Evolutionary conservation across 2,888 invertebrate species (phyloP).

Genomic region (Aromia moschata): DNA sequence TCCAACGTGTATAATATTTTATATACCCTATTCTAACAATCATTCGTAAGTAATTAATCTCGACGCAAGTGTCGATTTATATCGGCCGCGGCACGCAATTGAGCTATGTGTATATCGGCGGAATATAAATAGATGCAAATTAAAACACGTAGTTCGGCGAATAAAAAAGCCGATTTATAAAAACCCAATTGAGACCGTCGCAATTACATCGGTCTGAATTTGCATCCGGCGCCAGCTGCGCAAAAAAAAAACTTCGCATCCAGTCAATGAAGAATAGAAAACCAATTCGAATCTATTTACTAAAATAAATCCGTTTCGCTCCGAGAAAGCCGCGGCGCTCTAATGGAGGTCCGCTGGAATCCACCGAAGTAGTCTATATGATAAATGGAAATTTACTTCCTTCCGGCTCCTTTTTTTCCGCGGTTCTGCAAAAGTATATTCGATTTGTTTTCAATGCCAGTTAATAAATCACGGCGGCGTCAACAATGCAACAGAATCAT

Average conservation of each 20-base stretch:
- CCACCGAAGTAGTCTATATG: constrained; percentile 7
- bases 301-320: constrained; percentile 41
- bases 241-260: constrained; percentile 12
- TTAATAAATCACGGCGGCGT: no score
- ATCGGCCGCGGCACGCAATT: constrained; percentile 20
- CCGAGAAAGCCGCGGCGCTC: constrained; percentile 13
- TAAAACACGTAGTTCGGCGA: constrained; percentile 23
- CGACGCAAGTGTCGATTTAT: constrained; percentile 24
- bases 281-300: constrained; percentile 39
- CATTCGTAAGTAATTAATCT: constrained; percentile 28
- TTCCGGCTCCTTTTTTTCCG: no score
- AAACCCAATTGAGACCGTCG: constrained; percentile 28
- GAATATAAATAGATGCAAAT: constrained; percentile 26
- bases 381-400: constrained; percentile 9
- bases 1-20: no score
- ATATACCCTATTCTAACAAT: no score
- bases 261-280: constrained; percentile 35
- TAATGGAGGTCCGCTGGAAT: constrained; percentile 9
- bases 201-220: constrained; percentile 22
- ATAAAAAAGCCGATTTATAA: constrained; percentile 16
- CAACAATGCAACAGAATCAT: no score
- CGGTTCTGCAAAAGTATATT: no score
- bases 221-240: constrained; percentile 3
- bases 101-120: constrained; percentile 15
- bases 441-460: no score